phyloP scores from a whole-genome alignment of 1,140 invertebrate species.

The Drosophila pruinosa region DNA sequence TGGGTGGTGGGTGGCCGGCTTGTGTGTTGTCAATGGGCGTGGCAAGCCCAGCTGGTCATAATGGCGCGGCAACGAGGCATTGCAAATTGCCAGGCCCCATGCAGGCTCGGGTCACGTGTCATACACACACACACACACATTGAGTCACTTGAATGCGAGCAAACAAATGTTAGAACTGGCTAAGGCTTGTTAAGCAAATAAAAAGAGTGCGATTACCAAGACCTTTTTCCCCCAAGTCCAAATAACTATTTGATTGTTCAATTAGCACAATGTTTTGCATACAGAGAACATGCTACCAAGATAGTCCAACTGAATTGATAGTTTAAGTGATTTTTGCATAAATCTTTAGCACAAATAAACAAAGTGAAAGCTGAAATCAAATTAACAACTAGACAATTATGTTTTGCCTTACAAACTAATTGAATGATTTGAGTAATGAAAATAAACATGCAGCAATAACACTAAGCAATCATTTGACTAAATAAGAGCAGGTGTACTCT shows the following conservation, averaged over 20 bases:
- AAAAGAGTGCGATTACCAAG: background rate
- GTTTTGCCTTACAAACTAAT: no score
- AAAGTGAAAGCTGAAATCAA: no score
- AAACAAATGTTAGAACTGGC: conserved; percentile 6
- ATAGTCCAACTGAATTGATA: no score
- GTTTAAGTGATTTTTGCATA: no score
- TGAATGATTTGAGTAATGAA: no score
- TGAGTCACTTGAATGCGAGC: conserved; percentile 36
- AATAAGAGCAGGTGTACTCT: no score
- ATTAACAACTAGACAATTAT: no score
- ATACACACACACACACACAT: conserved; percentile 26
- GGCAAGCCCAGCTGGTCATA: conserved; percentile 50
- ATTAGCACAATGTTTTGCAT: background rate
- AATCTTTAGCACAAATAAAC: no score
- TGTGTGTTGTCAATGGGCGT: conserved; percentile 38
- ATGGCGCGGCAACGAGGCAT: conserved; percentile 60
- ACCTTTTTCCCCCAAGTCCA: background rate
- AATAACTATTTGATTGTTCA: background rate
- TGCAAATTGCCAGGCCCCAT: conserved; percentile 44
- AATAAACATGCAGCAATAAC: no score
- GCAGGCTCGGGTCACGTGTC: conserved; percentile 41
- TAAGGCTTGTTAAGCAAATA: background rate
- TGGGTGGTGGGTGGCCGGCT: conserved; percentile 5
- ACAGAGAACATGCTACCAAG: no score
- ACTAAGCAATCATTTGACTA: no score